phyloP scores from a whole-genome alignment of 2,888 invertebrate genomes.

The Dasysyrphus albostriatus region DNA sequence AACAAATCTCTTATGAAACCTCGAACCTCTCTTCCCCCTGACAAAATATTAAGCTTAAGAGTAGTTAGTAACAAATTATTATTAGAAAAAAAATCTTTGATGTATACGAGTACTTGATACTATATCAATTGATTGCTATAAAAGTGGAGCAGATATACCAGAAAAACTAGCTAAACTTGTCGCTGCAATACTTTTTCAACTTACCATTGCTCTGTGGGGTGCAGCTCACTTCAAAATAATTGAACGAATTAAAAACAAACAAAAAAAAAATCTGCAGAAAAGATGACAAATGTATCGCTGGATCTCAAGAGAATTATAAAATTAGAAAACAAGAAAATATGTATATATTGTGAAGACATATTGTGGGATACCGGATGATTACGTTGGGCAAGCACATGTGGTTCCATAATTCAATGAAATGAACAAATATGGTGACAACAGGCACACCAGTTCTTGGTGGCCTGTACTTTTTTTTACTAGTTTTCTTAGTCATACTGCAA shows the following conservation, averaged over 20 bases:
- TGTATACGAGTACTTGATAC: not conserved
- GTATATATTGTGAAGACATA: not conserved
- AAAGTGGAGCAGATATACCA: constrained; percentile 43
- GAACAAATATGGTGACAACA: constrained; percentile 55
- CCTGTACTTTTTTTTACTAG: not conserved
- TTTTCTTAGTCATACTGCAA: constrained; percentile 29
- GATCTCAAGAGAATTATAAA: constrained; percentile 25
- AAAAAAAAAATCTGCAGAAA: constrained; percentile 36
- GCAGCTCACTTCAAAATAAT: constrained; percentile 32
- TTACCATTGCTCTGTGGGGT: constrained; percentile 42
- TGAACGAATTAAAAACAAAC: not conserved
- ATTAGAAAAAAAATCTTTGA: not conserved
- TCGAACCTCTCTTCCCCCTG: not conserved
- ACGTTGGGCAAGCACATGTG: constrained; percentile 37
- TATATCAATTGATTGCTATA: constrained; percentile 16
- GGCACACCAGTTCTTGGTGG: constrained; percentile 35
- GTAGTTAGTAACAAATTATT: constrained; percentile 34
- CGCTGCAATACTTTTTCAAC: constrained; percentile 19
- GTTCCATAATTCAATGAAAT: constrained; percentile 63
- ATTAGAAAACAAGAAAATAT: not conserved
- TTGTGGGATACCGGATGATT: constrained; percentile 58
- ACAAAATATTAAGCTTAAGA: constrained; percentile 4
- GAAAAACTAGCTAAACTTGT: constrained; percentile 40
- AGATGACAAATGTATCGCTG: constrained; percentile 52
- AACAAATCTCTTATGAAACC: constrained; percentile 40